phyloP scores from a whole-genome alignment of 2,797 vertebrate species.

The Apodemus agrarius region DNA sequence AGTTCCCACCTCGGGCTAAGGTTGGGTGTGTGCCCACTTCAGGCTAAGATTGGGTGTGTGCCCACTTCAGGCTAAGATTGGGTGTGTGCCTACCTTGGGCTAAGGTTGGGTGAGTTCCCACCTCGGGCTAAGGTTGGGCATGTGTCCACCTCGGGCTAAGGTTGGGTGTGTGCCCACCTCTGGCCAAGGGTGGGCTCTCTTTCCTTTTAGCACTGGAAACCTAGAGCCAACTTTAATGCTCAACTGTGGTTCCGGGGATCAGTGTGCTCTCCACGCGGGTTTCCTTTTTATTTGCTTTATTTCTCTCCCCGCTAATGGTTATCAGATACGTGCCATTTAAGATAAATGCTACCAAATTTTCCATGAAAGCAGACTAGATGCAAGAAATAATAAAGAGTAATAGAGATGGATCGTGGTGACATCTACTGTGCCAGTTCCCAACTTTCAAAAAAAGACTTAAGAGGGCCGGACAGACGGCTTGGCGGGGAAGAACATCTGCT shows the following conservation, averaged over 20 bases:
- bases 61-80: background rate
- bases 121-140: background rate
- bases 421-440: background rate
- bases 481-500: background rate
- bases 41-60: background rate
- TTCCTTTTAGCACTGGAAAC: background rate
- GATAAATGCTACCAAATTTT: background rate
- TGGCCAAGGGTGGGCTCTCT: no score
- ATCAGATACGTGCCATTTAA: background rate
- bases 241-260: background rate
- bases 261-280: no score
- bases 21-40: accelerated
- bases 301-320: background rate
- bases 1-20: background rate
- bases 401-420: background rate
- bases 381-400: background rate
- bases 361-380: background rate
- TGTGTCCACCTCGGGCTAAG: no score
- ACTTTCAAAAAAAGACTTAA: background rate
- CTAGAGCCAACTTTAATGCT: background rate
- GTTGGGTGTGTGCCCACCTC: no score
- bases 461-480: background rate
- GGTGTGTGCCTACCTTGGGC: background rate
- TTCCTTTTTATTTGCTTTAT: background rate
- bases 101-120: accelerated